These are phyloP conservation scores for Petrosia ficiformis DNA, from an alignment of 37 sponge, comb jelly and placozoan genomes.

Conservation along the genomic window DNA sequence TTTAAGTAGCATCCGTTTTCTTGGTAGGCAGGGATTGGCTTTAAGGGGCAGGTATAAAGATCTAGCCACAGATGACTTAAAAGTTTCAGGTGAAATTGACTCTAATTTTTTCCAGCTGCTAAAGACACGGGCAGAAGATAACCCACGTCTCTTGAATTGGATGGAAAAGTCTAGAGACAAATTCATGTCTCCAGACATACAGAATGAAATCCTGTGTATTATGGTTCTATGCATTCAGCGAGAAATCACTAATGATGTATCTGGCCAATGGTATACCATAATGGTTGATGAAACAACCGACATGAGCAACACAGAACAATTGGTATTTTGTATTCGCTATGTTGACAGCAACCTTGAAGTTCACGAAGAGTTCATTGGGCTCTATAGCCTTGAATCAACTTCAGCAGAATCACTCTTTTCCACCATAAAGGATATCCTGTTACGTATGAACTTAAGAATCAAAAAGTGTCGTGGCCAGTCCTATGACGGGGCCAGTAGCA, in stretches of 20 bases:
- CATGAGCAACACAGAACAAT: slow-evolving; percentile 40
- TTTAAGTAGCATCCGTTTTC: slow-evolving; percentile 28
- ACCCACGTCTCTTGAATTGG: slow-evolving; percentile 7
- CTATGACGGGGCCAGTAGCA: slow-evolving; percentile 60
- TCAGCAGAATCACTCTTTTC: slow-evolving; percentile 8
- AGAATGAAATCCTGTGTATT: slow-evolving; percentile 42
- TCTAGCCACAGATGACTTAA: not conserved
- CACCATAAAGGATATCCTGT: slow-evolving; percentile 36
- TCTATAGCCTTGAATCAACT: slow-evolving; percentile 13
- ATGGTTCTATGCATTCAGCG: slow-evolving; percentile 39
- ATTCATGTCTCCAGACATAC: slow-evolving; percentile 43
- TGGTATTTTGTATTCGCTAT: slow-evolving; percentile 47
- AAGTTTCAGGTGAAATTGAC: slow-evolving; percentile 10
- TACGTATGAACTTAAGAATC: slow-evolving; percentile 33
- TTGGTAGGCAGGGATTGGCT: slow-evolving; percentile 27
- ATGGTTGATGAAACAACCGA: slow-evolving; percentile 61
- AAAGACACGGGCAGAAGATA: not conserved
- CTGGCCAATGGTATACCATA: slow-evolving; percentile 44
- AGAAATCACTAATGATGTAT: slow-evolving; percentile 19
- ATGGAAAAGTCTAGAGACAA: slow-evolving; percentile 33
- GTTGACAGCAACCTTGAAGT: slow-evolving; percentile 37
- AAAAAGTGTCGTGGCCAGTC: slow-evolving; percentile 49
- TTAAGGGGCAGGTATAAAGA: slow-evolving; percentile 13
- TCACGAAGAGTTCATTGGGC: slow-evolving; percentile 34
- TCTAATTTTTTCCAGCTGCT: slow-evolving; percentile 24